phyloP scores from a whole-genome alignment of 2,113 vertebrate genomes.

The Otocyon megalotis region DNA sequence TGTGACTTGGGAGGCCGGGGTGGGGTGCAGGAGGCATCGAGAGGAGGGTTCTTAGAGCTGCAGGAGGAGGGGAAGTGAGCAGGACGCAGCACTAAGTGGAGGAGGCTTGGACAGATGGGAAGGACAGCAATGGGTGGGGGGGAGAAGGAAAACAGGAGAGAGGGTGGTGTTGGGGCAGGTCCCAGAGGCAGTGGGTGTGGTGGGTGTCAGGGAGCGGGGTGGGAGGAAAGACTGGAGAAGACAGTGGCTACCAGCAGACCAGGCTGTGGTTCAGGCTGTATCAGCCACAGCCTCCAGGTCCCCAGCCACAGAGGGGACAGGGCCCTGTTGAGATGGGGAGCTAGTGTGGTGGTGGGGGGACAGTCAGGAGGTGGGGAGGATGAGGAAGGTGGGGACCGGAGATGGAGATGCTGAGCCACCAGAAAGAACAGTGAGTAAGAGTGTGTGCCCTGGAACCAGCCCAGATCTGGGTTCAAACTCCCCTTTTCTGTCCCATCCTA shows the following conservation, averaged over 20 bases:
- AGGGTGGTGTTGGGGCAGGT: not conserved
- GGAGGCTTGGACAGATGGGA: not conserved
- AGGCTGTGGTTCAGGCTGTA: not conserved
- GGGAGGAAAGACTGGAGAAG: not conserved
- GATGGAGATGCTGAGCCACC: not conserved
- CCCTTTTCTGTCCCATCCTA: not conserved
- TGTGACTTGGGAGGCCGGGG: not conserved
- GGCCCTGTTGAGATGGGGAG: not conserved
- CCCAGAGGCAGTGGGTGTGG: not conserved
- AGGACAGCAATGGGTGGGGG: too few species aligned
- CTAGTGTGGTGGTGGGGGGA: fast-evolving
- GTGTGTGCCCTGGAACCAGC: not conserved
- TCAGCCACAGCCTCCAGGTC: not conserved
- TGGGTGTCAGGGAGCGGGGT: not conserved
- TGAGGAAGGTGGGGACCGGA: not conserved
- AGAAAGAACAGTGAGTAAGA: not conserved
- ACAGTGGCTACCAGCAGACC: not conserved
- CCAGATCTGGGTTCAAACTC: not conserved
- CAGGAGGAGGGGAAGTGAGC: not conserved
- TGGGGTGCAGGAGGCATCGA: not conserved
- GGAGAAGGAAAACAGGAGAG: not conserved
- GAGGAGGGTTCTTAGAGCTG: not conserved
- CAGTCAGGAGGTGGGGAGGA: not conserved
- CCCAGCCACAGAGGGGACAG: not conserved
- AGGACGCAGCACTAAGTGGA: fast-evolving